phyloP scores from a whole-genome alignment of 2,888 invertebrate species.

The Balanococcus diminutus region DNA sequence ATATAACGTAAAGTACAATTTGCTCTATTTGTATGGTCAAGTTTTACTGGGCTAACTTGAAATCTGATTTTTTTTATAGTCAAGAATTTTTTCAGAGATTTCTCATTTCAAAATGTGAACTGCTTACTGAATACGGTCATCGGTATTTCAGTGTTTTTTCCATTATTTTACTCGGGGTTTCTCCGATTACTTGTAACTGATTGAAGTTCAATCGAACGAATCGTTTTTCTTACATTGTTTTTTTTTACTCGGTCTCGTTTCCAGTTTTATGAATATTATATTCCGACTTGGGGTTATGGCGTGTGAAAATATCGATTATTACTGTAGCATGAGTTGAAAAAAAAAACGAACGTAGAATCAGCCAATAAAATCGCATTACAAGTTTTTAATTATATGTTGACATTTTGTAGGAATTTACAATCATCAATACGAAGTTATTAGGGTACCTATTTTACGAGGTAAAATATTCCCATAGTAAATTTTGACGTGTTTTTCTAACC shows the following conservation, averaged over 20 bases:
- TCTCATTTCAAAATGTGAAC: too few relatives aligned
- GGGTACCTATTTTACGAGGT: constrained; percentile 25
- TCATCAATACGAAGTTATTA: constrained; percentile 49
- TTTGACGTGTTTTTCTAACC: not conserved
- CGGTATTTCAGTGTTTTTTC: too few relatives aligned
- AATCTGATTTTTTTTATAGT: too few relatives aligned
- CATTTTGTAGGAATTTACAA: constrained; percentile 45
- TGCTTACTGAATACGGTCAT: too few relatives aligned
- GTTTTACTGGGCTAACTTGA: too few relatives aligned
- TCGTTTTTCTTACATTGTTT: not conserved
- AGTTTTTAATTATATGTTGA: constrained; percentile 16
- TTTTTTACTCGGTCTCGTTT: too few relatives aligned
- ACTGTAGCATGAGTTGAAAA: not conserved
- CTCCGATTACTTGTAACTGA: too few relatives aligned
- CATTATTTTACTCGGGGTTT: too few relatives aligned
- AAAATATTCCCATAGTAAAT: not conserved
- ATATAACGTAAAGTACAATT: too few relatives aligned
- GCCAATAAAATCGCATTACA: not conserved
- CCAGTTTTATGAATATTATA: not conserved
- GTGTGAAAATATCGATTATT: not conserved
- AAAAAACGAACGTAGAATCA: not conserved
- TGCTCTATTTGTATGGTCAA: too few relatives aligned
- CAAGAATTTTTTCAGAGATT: too few relatives aligned
- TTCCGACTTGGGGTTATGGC: not conserved
- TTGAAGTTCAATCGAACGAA: too few relatives aligned